Evolutionary conservation across 2,797 vertebrate species (phyloP).

Genomic region (Sebastiscus tertius): DNA sequence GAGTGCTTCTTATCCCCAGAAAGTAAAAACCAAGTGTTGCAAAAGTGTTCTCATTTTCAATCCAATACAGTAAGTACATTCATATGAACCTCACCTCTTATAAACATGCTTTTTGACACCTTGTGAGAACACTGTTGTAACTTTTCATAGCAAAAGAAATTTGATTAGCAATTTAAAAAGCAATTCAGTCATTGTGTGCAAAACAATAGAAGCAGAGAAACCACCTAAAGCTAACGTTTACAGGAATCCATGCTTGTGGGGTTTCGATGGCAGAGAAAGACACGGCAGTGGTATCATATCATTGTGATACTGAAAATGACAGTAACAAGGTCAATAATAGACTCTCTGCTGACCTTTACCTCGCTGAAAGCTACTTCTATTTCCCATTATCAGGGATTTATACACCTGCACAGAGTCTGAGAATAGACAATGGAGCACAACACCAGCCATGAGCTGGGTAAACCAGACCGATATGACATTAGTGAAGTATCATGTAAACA

Average conservation of each 20-base stretch:
- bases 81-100: neutral
- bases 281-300: conserved; percentile 72
- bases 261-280: conserved; percentile 70
- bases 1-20: neutral
- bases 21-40: neutral
- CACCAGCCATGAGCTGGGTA: neutral
- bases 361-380: conserved; percentile 33
- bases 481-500: conserved; percentile 11
- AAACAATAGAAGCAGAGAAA: conserved; percentile 56
- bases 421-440: neutral
- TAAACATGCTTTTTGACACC: neutral
- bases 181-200: conserved; percentile 50
- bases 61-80: neutral
- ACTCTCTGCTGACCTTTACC: conserved; percentile 49
- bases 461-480: neutral
- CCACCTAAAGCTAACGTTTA: conserved; percentile 71
- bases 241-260: conserved; percentile 70
- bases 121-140: neutral
- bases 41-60: neutral
- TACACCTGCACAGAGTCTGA: conserved; percentile 28
- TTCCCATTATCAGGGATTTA: conserved; percentile 25
- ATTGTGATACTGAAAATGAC: conserved; percentile 76
- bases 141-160: neutral
- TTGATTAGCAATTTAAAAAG: conserved; percentile 37
- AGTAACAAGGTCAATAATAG: conserved; percentile 60